Conservation (phyloP, 1,140 invertebrate species). For the Magallana gigas region DNA sequence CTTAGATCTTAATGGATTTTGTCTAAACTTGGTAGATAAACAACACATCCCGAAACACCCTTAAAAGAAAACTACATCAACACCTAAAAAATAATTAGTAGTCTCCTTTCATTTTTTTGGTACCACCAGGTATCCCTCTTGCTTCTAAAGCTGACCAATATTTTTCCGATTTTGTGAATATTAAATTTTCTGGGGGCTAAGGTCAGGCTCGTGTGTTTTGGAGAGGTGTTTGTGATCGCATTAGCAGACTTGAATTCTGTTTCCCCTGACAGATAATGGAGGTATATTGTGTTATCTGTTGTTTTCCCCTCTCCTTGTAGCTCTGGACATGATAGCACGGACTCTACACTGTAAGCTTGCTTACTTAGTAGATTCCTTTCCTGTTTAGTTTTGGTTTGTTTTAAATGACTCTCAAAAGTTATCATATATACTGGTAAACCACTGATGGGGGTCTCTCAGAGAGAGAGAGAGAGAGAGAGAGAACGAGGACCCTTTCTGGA, state of each 20-base stretch:
- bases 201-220: slow-evolving; percentile 15
- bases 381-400: neutral
- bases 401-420: neutral
- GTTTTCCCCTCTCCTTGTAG: slow-evolving; percentile 1
- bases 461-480: too few species aligned
- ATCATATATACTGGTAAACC: too few species aligned
- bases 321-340: slow-evolving; percentile 1
- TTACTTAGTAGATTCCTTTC: neutral
- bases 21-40: slow-evolving; percentile 16
- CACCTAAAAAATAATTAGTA: too few species aligned
- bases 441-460: too few species aligned
- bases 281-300: slow-evolving; percentile 13
- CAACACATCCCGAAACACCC: slow-evolving; percentile 6
- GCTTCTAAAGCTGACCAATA: too few species aligned
- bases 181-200: neutral
- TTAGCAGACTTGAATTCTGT: neutral
- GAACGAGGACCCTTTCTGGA: too few species aligned
- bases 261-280: slow-evolving; percentile 27
- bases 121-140: too few species aligned
- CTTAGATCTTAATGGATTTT: slow-evolving; percentile 27
- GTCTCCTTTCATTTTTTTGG: too few species aligned
- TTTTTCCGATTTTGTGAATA: neutral
- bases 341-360: neutral
- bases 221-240: neutral
- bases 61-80: neutral